Base-by-base conservation (phyloP, 2,888 invertebrate genomes). In the Anorthoa munda region DNA sequence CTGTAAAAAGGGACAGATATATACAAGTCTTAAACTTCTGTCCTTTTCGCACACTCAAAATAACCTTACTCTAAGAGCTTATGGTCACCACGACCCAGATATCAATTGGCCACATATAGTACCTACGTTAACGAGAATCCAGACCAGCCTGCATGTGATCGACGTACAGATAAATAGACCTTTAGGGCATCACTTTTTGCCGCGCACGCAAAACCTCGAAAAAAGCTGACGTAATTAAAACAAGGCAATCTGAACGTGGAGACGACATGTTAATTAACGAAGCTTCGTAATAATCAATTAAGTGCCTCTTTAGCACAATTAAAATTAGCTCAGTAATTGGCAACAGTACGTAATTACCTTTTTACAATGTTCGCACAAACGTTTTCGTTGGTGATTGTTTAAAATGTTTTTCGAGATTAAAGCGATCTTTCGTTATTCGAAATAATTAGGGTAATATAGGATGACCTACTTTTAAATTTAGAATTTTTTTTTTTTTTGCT, bases 191-290 rank as follows among this genome's bases (percentile, higher is more conserved):
- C 31, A 56, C 2, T 74, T 80, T 75, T 76, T 73, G 46, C 72
- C 17, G 31, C 64, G 23, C 46, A 56, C 55, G 68, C 65, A 59
- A 67, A 70, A 67, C 51, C 59, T 70, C 71, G 71, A 77, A 80
- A 86, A 85, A 82, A 74, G 65, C 70, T 64, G 66, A 81, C 66
- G 77, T 86, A 86, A 87, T 89, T 89, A 89, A 90, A 87, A 85
- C 82, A 79, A 83, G 79, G 82, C 84, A 89, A 89, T 89, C 83
- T 81, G 77, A 80, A 82, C 84, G 72, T 91, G 92, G 76, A 85
- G 83, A 83, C 84, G 92, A 91, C 91, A 86, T 87, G 88, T 91
- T 92, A 92, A 92, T 92, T 92, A 91, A 86, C 79, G 81, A 72
- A 66, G 81, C 71, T 76, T 65, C 80, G 82, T 82, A 83, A 86